phyloP scores from a whole-genome alignment of 2,113 vertebrate genomes.

The Tinamus guttatus region DNA sequence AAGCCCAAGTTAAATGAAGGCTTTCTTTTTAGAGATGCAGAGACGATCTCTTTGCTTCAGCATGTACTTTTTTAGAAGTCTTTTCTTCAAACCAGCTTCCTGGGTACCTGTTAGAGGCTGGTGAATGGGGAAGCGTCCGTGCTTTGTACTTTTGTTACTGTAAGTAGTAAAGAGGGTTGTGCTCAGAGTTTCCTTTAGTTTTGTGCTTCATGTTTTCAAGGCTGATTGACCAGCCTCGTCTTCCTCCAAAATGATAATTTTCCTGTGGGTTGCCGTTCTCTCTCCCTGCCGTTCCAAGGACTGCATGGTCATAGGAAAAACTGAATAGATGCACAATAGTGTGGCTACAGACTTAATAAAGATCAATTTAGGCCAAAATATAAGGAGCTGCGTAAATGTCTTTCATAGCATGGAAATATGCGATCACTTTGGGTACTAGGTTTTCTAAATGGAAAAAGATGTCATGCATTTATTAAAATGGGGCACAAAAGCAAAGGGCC shows the following conservation, averaged over 20 bases:
- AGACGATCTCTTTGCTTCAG: background rate
- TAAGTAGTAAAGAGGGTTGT: background rate
- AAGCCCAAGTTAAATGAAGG: background rate
- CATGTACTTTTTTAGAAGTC: background rate
- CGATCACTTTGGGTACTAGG: background rate
- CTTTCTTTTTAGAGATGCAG: background rate
- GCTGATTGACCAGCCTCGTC: background rate
- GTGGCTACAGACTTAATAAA: background rate
- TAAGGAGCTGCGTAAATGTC: background rate
- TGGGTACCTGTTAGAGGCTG: background rate
- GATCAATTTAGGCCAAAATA: background rate
- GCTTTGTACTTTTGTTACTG: background rate
- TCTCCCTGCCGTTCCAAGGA: background rate
- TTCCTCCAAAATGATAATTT: background rate
- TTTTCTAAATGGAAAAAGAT: constrained; percentile 15
- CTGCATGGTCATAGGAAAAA: constrained; percentile 19
- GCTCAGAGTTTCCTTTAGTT: background rate
- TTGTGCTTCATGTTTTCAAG: background rate
- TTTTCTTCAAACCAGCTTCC: background rate
- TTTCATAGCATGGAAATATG: background rate
- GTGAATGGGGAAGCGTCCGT: background rate
- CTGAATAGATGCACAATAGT: background rate
- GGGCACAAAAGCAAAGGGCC: background rate
- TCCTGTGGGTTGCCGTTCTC: background rate
- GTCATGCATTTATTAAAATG: background rate